A percentile compares a stretch with the other conserved stretches of the same genome.
These are phyloP conservation scores for Rhinopomastus cyanomelas DNA, from an alignment of 2,113 vertebrate species.

Conservation along the genomic window DNA sequence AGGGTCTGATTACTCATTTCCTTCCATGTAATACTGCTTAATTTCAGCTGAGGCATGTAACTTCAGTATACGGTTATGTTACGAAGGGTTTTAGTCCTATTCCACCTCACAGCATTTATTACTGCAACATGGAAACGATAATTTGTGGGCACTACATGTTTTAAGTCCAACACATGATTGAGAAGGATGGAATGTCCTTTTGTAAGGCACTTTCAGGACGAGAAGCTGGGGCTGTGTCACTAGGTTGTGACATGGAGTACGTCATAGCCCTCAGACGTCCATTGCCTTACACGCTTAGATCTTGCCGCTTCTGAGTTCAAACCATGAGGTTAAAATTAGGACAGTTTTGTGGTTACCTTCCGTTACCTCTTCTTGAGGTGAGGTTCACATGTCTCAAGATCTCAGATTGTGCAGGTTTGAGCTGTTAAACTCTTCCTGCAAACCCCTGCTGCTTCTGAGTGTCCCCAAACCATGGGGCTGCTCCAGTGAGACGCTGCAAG, in stretches of 20 bases:
- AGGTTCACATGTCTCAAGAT: not conserved
- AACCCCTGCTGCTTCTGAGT: not conserved
- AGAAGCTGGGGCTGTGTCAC: not conserved
- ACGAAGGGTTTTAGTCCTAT: not conserved
- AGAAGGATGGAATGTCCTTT: not conserved
- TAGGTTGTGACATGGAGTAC: not conserved
- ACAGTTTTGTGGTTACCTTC: not conserved
- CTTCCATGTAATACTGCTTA: not conserved
- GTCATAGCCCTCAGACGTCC: not conserved
- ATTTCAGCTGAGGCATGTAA: not conserved
- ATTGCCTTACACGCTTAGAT: not conserved
- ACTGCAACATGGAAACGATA: not conserved
- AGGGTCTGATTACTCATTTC: not conserved
- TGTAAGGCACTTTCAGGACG: not conserved
- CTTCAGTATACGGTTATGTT: not conserved
- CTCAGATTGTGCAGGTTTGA: rapidly evolving
- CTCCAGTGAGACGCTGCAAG: not conserved
- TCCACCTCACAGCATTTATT: not conserved
- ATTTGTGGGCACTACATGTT: not conserved
- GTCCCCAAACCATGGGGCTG: not conserved
- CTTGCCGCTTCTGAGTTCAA: not conserved
- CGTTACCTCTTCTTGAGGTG: not conserved
- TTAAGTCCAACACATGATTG: not conserved
- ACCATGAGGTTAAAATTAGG: not conserved
- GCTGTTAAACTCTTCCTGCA: not conserved